A percentile compares a stretch with the other conserved stretches of the same genome.
Conservation (phyloP, 2,797 vertebrate species). For the Ambastaia sidthimunki region DNA sequence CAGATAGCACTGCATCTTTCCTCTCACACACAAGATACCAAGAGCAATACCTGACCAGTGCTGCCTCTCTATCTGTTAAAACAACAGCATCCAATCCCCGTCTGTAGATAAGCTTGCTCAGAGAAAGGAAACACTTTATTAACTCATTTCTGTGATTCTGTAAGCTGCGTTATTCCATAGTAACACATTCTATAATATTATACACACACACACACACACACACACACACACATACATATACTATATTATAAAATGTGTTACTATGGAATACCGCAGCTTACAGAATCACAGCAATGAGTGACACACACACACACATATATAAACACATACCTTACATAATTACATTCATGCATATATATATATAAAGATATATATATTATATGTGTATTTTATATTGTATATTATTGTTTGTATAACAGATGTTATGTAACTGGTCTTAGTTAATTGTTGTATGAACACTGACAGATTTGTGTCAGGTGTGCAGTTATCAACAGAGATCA, state of each 20-base stretch:
- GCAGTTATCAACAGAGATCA: not conserved
- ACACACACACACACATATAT: no score
- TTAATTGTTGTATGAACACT: no score
- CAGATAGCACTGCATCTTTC: conserved; percentile 49
- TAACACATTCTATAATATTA: not conserved
- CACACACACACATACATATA: no score
- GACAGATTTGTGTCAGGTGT: not conserved
- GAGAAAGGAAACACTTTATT: conserved; percentile 17
- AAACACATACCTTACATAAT: not conserved
- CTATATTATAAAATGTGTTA: not conserved
- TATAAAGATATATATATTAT: no score
- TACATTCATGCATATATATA: not conserved
- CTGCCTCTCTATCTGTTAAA: conserved; percentile 3
- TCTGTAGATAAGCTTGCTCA: conserved; percentile 38
- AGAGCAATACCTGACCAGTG: conserved; percentile 20
- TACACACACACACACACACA: no score
- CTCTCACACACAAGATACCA: conserved; percentile 40
- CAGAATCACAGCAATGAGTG: conserved; percentile 38
- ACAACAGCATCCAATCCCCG: conserved; percentile 25
- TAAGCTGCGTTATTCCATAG: conserved; percentile 15
- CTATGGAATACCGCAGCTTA: conserved; percentile 14
- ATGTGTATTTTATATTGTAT: no score
- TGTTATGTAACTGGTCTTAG: not conserved
- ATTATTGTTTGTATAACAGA: not conserved
- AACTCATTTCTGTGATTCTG: conserved; percentile 38